Evolutionary conservation across 2,888 invertebrate species (phyloP), one percentile per base, ranked within the genome.

Genomic region (Nematopogon swammerdamellus): DNA sequence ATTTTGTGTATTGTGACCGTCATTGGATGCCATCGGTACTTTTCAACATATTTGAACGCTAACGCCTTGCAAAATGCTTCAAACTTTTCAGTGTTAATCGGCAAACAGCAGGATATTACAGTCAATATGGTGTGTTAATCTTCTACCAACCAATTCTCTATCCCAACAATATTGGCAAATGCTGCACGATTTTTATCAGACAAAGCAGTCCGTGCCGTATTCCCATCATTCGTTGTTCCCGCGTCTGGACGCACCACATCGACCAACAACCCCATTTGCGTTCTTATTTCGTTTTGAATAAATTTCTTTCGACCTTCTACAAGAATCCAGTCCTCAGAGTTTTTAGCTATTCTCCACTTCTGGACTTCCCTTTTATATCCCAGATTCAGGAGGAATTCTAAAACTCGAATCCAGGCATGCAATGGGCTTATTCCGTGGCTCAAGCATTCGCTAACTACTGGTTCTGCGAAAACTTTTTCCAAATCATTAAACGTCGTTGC

Each of bases 1-100:
- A 56, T 51, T 52, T 54, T 58, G 43, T 55, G 55, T 29, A 59
- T 20, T 11, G 57, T 59, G 18, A 57, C 52, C 45, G 57, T 51
- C 59, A 60, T 56, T 44, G 53, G 53, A 51, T 55, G 48, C 55
- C 60, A 60, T 1, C 20, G 19, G 54, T 60, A 63, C 43, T 57
- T 47, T 11, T 54, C 8, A 19, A 62, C 56, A 51, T 51, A 49
- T 11, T 49, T 51, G 25, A 6, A 25, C 8, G 25, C 25, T 4
- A 25, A 8, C 4, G 4, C 8, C 25, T 25, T 25, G 8, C 25
- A 25, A 8, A 19, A 19, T 19, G 16, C n/a, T 19, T 20, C 49
- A 16, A 46, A 52, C 20, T 52, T 50, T 16, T 49, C 50, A 25
- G 46, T 5, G 19, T 52, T 50, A 14, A 50, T 42, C 42, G 45